phyloP scores from a whole-genome alignment of 2,113 vertebrate genomes.

The Deroptyus accipitrinus region DNA sequence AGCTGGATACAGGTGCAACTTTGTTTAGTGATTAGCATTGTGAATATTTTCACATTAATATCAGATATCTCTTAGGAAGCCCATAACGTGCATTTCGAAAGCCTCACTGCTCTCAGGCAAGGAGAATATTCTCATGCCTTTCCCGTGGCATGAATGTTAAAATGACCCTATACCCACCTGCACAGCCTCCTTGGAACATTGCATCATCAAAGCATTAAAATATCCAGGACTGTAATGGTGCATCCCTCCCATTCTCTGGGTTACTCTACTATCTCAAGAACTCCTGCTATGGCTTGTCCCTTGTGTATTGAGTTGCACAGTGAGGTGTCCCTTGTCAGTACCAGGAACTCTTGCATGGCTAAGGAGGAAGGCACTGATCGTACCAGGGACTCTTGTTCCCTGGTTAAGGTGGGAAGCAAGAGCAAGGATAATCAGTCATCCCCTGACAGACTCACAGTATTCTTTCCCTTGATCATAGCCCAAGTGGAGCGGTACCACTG shows the following conservation, averaged over 20 bases:
- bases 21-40: slow-evolving; percentile 1
- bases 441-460: background rate
- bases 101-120: background rate
- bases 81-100: background rate
- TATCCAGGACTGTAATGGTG: background rate
- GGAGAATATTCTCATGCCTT: background rate
- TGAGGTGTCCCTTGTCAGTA: background rate
- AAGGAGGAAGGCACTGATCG: background rate
- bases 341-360: background rate
- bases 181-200: background rate
- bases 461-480: background rate
- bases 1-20: background rate
- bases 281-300: background rate
- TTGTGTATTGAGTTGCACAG: background rate
- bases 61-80: background rate
- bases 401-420: background rate
- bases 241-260: background rate
- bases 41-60: slow-evolving; percentile 28
- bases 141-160: background rate
- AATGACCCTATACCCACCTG: background rate
- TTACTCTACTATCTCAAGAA: background rate
- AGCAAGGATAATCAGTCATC: background rate
- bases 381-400: background rate
- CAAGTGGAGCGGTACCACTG: background rate
- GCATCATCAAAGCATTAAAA: background rate